A percentile compares a stretch with the other conserved stretches of the same genome.
These are phyloP conservation scores for Cydia splendana DNA, from an alignment of 1,140 invertebrate genomes.

Conservation along the genomic window DNA sequence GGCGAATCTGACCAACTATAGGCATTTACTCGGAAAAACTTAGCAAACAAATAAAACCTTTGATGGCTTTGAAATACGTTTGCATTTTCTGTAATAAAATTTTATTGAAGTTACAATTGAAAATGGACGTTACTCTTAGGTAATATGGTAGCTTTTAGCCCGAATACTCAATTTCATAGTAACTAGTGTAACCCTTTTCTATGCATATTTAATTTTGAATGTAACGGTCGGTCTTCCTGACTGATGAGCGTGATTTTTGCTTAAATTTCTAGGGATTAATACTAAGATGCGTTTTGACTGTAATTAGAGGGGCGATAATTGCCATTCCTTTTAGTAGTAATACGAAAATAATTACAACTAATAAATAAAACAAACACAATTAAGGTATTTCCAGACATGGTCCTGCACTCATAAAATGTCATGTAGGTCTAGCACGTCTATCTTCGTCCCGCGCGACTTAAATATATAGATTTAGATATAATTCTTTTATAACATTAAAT, in stretches of 20 bases:
- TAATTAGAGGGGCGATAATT: constrained; percentile 30
- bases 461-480: no score
- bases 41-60: not conserved
- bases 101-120: not conserved
- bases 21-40: constrained; percentile 1
- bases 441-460: no score
- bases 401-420: no score
- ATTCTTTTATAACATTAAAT: no score
- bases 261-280: constrained; percentile 35
- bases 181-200: constrained; percentile 49
- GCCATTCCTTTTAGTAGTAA: not conserved
- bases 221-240: constrained; percentile 48
- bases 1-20: constrained; percentile 53
- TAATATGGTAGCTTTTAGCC: not conserved
- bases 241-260: constrained; percentile 53
- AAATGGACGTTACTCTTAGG: not conserved
- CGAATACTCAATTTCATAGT: not conserved
- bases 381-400: no score
- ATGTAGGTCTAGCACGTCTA: no score
- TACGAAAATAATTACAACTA: not conserved
- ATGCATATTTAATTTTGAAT: constrained; percentile 58
- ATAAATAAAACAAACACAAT: not conserved
- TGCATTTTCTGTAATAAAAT: not conserved
- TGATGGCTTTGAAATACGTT: not conserved
- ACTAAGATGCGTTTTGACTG: constrained; percentile 9